phyloP scores from a whole-genome alignment of 1,140 invertebrate genomes.

The Prorops nasuta region DNA sequence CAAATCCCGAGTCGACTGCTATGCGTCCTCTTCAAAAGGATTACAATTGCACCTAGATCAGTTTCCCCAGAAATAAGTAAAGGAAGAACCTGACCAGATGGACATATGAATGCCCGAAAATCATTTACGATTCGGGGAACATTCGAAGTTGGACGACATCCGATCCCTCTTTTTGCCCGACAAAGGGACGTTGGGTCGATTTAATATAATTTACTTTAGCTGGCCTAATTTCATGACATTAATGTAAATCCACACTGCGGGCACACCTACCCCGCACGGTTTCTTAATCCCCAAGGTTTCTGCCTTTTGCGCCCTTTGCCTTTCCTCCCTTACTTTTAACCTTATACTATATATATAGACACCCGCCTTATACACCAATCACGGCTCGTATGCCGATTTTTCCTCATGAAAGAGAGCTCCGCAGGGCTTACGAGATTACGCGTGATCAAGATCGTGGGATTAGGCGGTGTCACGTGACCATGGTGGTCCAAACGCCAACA shows the following conservation, averaged over 20 bases:
- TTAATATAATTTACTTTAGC: slow-evolving; percentile 26
- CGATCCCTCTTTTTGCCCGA: slow-evolving; percentile 17
- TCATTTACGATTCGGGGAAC: slow-evolving; percentile 18
- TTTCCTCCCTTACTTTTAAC: too few species aligned
- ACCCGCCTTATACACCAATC: too few species aligned
- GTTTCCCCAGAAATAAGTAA: too few species aligned
- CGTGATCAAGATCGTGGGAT: slow-evolving; percentile 10
- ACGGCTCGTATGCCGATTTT: slow-evolving; percentile 7
- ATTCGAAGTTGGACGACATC: slow-evolving; percentile 25
- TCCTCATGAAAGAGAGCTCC: slow-evolving; percentile 3
- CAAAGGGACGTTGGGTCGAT: slow-evolving; percentile 17
- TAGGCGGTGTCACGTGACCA: slow-evolving; percentile 8
- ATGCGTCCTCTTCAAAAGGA: too few species aligned
- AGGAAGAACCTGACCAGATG: not conserved
- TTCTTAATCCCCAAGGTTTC: slow-evolving; percentile 14
- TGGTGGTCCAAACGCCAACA: too few species aligned
- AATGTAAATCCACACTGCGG: slow-evolving; percentile 19
- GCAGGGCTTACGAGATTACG: slow-evolving; percentile 17
- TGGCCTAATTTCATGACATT: slow-evolving; percentile 24
- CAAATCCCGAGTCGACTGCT: too few species aligned
- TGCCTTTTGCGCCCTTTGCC: slow-evolving; percentile 7
- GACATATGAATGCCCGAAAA: slow-evolving; percentile 4
- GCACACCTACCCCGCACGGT: too few species aligned
- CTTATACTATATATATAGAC: too few species aligned
- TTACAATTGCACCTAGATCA: too few species aligned